Conservation (phyloP, 2,113 vertebrate genomes). For the Collichthys lucidus region DNA sequence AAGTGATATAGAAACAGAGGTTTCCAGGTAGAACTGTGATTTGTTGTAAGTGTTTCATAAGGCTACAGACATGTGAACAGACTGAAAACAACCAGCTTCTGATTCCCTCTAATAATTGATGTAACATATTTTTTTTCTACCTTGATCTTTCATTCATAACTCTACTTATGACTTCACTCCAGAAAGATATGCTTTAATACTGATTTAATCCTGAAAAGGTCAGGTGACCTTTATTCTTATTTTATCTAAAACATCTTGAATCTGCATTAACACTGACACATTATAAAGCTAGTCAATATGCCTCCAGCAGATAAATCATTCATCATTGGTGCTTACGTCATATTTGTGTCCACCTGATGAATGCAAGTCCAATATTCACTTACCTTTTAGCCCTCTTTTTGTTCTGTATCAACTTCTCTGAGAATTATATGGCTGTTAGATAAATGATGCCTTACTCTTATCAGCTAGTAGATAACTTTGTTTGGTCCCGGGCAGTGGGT, state of each 20-base stretch:
- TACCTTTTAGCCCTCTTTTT: not conserved
- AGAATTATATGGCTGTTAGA: not conserved
- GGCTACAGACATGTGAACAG: not conserved
- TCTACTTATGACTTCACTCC: not conserved
- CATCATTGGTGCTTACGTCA: not conserved
- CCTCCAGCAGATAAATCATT: not conserved
- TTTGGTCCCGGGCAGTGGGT: no score
- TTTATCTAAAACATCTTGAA: not conserved
- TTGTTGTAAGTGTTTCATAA: not conserved
- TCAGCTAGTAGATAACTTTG: no score
- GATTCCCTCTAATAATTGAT: constrained; percentile 6
- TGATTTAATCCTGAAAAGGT: constrained; percentile 22
- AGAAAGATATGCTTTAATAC: not conserved
- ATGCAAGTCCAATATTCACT: not conserved
- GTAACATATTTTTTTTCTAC: not conserved
- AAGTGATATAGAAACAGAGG: not conserved
- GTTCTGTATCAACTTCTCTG: not conserved
- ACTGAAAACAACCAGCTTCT: not conserved
- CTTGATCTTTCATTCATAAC: not conserved
- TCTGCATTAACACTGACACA: not conserved
- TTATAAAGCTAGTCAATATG: not conserved
- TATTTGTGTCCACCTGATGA: not conserved
- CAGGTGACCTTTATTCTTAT: not conserved
- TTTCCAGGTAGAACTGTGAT: not conserved
- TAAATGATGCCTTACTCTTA: no score